phyloP scores from a whole-genome alignment of 2,797 vertebrate species.

The Lemur catta region DNA sequence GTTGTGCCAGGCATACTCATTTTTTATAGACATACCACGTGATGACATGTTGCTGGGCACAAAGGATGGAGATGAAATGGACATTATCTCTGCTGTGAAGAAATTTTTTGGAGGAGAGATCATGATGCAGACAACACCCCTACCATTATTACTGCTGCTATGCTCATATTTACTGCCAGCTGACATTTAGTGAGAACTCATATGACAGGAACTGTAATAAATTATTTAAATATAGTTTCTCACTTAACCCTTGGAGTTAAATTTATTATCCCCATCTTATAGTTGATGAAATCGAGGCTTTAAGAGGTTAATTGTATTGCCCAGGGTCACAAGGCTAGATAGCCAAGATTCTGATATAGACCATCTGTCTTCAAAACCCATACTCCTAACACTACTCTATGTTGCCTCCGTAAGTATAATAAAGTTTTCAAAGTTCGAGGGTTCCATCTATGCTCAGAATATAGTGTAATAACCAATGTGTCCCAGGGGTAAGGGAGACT shows the following conservation, averaged over 20 bases:
- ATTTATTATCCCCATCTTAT: not conserved
- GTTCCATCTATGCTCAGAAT: not conserved
- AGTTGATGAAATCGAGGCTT: not conserved
- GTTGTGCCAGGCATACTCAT: not conserved
- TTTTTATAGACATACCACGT: not conserved
- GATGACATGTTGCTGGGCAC: not conserved
- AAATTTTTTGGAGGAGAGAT: not conserved
- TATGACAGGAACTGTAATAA: not conserved
- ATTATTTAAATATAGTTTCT: not conserved
- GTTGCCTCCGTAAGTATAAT: not conserved
- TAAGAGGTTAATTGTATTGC: not conserved
- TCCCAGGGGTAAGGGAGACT: not conserved
- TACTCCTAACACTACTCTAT: not conserved
- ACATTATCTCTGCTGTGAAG: not conserved
- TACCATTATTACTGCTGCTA: not conserved
- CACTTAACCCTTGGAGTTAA: not conserved
- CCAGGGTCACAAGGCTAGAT: not conserved
- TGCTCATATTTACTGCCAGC: not conserved
- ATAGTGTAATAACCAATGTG: not conserved
- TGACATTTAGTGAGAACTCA: not conserved
- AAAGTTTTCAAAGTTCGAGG: not conserved
- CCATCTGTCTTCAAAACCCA: not conserved
- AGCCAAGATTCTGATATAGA: not conserved
- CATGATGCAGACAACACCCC: not conserved
- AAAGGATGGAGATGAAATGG: not conserved